Evolutionary conservation across 64 coral and sea anemone genomes (phyloP).

Genomic region (Pocillopora verrucosa): DNA sequence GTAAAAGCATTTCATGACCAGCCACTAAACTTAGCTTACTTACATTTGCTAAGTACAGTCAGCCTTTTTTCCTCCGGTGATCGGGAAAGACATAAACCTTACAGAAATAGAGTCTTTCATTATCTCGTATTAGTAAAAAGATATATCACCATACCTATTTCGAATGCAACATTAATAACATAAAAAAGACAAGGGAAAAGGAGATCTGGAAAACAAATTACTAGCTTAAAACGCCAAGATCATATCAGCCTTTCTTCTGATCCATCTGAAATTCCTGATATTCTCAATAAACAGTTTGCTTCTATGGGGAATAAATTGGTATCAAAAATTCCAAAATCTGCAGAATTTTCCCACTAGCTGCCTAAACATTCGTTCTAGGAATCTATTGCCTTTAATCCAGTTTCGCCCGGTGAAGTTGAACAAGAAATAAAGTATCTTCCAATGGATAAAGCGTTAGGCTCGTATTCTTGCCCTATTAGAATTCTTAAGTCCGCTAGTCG

Average conservation of each 20-base stretch:
- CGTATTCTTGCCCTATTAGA: not conserved
- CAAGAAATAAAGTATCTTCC: not conserved
- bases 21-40: too few relatives aligned
- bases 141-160: not conserved
- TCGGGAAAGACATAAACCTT: not conserved
- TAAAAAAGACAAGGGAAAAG: conserved; percentile 13
- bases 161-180: conserved; percentile 18
- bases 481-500: not conserved
- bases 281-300: too few relatives aligned
- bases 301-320: too few relatives aligned
- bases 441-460: not conserved
- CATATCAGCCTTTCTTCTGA: conserved; percentile 8
- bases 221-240: not conserved
- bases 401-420: not conserved
- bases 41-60: too few relatives aligned
- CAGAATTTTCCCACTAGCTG: not conserved
- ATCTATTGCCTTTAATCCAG: not conserved
- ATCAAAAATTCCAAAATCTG: not conserved
- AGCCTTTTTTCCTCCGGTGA: not conserved
- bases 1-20: too few relatives aligned
- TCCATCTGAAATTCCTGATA: not conserved
- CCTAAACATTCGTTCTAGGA: not conserved
- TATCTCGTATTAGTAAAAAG: conserved; percentile 12
- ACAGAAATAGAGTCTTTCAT: conserved; percentile 1
- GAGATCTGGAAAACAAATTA: not conserved